phyloP scores from a whole-genome alignment of 2,113 vertebrate genomes.

The Gadus chalcogrammus region DNA sequence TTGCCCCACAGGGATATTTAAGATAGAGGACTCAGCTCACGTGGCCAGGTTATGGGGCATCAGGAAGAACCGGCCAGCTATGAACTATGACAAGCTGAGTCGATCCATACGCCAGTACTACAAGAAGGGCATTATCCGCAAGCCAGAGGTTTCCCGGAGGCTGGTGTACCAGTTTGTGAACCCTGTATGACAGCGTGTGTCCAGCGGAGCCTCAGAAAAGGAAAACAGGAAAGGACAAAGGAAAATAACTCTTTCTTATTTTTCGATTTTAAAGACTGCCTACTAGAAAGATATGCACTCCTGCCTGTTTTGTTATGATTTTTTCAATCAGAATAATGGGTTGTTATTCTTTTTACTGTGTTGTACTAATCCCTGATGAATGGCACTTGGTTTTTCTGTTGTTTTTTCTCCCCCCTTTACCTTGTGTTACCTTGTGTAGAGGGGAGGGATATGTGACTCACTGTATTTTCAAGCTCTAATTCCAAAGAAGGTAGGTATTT shows the following conservation, averaged over 20 bases:
- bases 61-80: conserved; percentile 91
- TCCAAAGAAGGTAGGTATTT: too few species aligned
- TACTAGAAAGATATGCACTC: conserved; percentile 47
- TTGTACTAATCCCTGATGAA: too few species aligned
- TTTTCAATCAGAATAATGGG: not conserved
- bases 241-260: not conserved
- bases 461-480: too few species aligned
- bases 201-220: not conserved
- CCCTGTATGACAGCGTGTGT: conserved; percentile 71
- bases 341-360: not conserved
- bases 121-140: conserved; percentile 95
- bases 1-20: conserved; percentile 83
- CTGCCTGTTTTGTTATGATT: conserved; percentile 42
- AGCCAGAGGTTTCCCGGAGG: conserved; percentile 89
- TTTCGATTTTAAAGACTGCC: conserved; percentile 50
- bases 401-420: too few species aligned
- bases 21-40: conserved; percentile 93
- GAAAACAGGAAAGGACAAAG: not conserved
- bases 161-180: conserved; percentile 95
- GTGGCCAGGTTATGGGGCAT: conserved; percentile 92
- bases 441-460: too few species aligned
- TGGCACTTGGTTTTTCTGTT: too few species aligned
- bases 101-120: conserved; percentile 97
- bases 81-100: conserved; percentile 97
- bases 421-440: too few species aligned